A percentile compares a stretch with the other conserved stretches of the same genome.
These are phyloP conservation scores for Phalera bucephala DNA, from an alignment of 2,888 invertebrate genomes.

Conservation along the genomic window DNA sequence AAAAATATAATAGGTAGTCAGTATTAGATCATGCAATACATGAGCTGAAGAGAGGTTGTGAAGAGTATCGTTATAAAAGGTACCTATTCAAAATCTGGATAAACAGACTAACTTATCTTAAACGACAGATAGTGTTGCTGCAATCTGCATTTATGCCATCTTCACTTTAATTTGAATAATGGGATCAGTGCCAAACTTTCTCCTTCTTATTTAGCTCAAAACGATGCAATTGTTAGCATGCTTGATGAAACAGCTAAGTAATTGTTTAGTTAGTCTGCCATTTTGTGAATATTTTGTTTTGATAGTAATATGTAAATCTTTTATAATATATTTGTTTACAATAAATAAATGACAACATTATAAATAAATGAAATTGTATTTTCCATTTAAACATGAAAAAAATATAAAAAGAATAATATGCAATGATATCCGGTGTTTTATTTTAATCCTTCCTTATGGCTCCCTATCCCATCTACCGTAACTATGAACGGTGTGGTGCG, in stretches of 20 bases:
- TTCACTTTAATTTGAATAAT: slow-evolving; percentile 74
- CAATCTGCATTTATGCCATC: slow-evolving; percentile 81
- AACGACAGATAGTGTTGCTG: slow-evolving; percentile 70
- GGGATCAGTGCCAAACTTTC: slow-evolving; percentile 83
- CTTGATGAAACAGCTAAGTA: slow-evolving; percentile 78
- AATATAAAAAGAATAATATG: slow-evolving; percentile 84
- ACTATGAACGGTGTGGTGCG: too few relatives aligned
- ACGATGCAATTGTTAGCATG: slow-evolving; percentile 82
- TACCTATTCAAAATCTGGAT: slow-evolving; percentile 80
- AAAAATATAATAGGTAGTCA: slow-evolving; percentile 52
- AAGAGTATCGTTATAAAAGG: slow-evolving; percentile 80
- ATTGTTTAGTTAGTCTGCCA: slow-evolving; percentile 83
- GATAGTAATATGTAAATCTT: slow-evolving; percentile 84
- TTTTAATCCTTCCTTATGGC: too few relatives aligned
- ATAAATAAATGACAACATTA: slow-evolving; percentile 83
- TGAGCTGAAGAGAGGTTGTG: slow-evolving; percentile 78
- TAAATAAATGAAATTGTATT: slow-evolving; percentile 83
- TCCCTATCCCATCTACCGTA: too few relatives aligned
- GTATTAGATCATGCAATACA: slow-evolving; percentile 71
- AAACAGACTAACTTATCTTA: slow-evolving; percentile 76
- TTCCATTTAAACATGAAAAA: slow-evolving; percentile 84
- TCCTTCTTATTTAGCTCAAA: slow-evolving; percentile 82
- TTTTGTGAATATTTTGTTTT: slow-evolving; percentile 84
- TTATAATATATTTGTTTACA: slow-evolving; percentile 84
- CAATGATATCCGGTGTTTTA: slow-evolving; percentile 77